Base-by-base conservation (phyloP, 1,140 invertebrate species). In the Pollicipes pollicipes region DNA sequence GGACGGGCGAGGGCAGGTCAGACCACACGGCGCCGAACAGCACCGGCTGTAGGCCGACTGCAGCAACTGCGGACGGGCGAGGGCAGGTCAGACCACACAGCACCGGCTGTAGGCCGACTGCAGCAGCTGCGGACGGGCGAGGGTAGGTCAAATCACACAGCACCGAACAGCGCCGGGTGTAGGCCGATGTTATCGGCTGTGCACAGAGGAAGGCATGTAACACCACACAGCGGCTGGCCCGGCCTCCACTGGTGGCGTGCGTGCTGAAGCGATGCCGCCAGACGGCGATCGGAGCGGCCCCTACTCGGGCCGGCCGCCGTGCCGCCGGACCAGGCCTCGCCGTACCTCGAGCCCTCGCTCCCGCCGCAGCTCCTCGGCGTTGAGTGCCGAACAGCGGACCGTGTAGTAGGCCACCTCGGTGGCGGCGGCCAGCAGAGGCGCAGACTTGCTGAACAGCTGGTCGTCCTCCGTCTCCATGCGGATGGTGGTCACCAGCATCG, bases 401-500 rank as follows among this genome's bases (percentile, higher is more conserved):
- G 97, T 99, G 77, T 97, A 92, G 81, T 95, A 97, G 31, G 92
- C 91, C 10, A 99, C 83, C 81, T 99, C 95, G 73, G 90, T 90
- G 13, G 95, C 94, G 37, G 94, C 91, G 6, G 89, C 86, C 73
- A 99, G 80, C 28, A 99, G 80, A 30, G 90, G 88, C 0, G 88
- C 88, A 37, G 88, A 85, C 80, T 93, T 96, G 68, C 87, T 91
- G 82, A 99, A 99, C 73, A 99, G 81, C 73, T 88, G 84, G 69
- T 97, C 93, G 77, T 98, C 95, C 37, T 88, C 86, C 0, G 94
- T 93, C 82, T 99, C 96, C 77, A 97, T 81, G 76, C 88, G 85
- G 70, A 99, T 95, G 0, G 96, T 99, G 80, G 95, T 94, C 35
- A 99, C 93, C 17, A 99, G 82, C 82, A 97, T 95, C 0, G 92